A percentile compares a stretch with the other conserved stretches of the same genome.
phyloP scores from a whole-genome alignment of 2,888 invertebrate genomes.

The Bombylius discolor region DNA sequence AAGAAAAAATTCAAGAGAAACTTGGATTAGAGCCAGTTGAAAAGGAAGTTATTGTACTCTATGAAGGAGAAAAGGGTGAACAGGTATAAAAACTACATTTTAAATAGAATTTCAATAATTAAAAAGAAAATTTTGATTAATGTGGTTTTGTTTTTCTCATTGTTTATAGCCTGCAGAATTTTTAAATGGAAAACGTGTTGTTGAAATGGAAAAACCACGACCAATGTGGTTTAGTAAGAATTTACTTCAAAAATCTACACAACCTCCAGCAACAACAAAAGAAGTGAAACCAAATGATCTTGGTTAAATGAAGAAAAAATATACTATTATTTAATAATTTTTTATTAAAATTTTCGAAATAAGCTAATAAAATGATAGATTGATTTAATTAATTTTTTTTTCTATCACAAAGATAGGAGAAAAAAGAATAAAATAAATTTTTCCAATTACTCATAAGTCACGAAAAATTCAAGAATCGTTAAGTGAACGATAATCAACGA shows the following conservation, averaged over 20 bases:
- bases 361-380: no score
- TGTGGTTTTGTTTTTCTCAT: not conserved
- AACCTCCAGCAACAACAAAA: slow-evolving; percentile 52
- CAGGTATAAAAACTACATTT: slow-evolving; percentile 25
- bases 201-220: slow-evolving; percentile 73
- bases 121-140: no score
- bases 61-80: slow-evolving; percentile 63
- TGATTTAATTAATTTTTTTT: no score
- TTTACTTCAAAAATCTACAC: slow-evolving; percentile 64
- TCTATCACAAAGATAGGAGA: no score
- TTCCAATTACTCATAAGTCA: no score
- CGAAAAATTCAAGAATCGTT: no score
- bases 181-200: slow-evolving; percentile 59
- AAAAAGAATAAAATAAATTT: no score
- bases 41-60: slow-evolving; percentile 72
- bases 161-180: slow-evolving; percentile 41
- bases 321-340: no score
- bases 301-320: slow-evolving; percentile 37
- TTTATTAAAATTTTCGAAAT: no score
- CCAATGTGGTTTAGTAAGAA: slow-evolving; percentile 84
- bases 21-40: slow-evolving; percentile 61
- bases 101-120: no score
- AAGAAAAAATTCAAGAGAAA: slow-evolving; percentile 57
- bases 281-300: slow-evolving; percentile 62
- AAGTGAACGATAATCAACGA: no score